A percentile compares a stretch with the other conserved stretches of the same genome.
Evolutionary conservation across 2,888 invertebrate genomes (phyloP).

Genomic region (Eilema depressum): DNA sequence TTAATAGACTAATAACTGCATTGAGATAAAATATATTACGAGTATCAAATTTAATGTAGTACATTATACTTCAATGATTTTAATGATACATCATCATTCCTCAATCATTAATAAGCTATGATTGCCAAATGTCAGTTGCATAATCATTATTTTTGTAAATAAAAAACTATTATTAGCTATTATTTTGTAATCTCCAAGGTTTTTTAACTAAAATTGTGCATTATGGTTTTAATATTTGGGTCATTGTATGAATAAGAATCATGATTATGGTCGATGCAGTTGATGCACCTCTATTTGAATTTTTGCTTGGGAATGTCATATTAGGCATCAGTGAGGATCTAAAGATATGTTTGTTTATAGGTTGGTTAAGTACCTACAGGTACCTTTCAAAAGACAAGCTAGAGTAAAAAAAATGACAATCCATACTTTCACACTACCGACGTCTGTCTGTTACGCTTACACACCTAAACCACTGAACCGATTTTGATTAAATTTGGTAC

Average conservation of each 20-base stretch:
- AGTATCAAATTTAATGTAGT: background rate
- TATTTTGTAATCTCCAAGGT: constrained; percentile 47
- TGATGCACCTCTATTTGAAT: background rate
- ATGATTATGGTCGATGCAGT: constrained; percentile 32
- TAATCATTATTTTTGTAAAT: constrained; percentile 35
- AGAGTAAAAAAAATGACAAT: too few species aligned
- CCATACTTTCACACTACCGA: too few species aligned
- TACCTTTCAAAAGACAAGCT: too few species aligned
- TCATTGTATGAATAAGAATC: constrained; percentile 61
- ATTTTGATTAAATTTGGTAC: too few species aligned
- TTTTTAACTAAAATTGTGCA: constrained; percentile 33
- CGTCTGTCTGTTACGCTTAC: too few species aligned
- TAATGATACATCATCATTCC: background rate
- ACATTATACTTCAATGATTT: constrained; percentile 5
- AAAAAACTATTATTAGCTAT: constrained; percentile 37
- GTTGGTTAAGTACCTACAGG: too few species aligned
- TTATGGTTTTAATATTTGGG: constrained; percentile 61
- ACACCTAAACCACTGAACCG: too few species aligned
- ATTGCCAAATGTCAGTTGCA: constrained; percentile 40
- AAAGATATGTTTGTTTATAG: background rate
- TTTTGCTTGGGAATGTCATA: constrained; percentile 28
- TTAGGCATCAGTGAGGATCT: constrained; percentile 21
- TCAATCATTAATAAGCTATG: constrained; percentile 25
- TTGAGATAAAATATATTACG: background rate
- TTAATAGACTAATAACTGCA: constrained; percentile 1